Percentiles rank a stretch among this genome's conserved stretches.
Conservation (phyloP, 2,113 vertebrate genomes). For the Chloropsis cyanopogon region DNA sequence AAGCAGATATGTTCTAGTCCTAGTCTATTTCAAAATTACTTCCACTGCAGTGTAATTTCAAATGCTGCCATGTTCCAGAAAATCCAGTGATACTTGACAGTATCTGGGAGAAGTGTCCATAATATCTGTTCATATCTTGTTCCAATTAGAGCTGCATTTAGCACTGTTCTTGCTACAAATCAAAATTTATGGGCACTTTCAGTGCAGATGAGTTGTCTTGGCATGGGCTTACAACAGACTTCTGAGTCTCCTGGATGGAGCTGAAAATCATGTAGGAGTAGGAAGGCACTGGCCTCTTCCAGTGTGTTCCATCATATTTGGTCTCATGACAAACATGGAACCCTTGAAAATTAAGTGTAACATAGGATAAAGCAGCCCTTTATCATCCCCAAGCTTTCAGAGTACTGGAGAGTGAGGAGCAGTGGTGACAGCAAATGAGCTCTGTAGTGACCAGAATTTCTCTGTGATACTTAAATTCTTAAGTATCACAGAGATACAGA, state of each 20-base stretch:
- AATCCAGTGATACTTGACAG: background rate
- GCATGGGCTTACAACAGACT: background rate
- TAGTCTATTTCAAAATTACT: background rate
- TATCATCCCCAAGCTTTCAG: background rate
- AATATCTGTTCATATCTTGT: constrained; percentile 66
- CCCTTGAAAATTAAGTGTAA: background rate
- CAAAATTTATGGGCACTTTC: background rate
- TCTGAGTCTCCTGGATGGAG: background rate
- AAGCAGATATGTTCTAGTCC: background rate
- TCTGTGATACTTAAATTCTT: background rate
- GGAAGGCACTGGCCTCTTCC: background rate
- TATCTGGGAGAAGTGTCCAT: background rate
- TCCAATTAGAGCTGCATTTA: constrained; percentile 66
- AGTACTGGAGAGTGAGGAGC: background rate
- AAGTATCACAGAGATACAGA: background rate
- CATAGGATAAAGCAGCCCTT: background rate
- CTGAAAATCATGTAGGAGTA: background rate
- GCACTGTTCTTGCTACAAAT: background rate
- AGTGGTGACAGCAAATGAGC: background rate
- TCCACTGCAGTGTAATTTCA: background rate
- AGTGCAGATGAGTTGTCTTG: background rate
- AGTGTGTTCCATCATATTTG: background rate
- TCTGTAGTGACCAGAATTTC: background rate
- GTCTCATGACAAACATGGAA: background rate
- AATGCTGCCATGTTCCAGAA: background rate